Evolutionary conservation across 2,113 vertebrate species (phyloP).

Genomic region (Austrofundulus limnaeus): DNA sequence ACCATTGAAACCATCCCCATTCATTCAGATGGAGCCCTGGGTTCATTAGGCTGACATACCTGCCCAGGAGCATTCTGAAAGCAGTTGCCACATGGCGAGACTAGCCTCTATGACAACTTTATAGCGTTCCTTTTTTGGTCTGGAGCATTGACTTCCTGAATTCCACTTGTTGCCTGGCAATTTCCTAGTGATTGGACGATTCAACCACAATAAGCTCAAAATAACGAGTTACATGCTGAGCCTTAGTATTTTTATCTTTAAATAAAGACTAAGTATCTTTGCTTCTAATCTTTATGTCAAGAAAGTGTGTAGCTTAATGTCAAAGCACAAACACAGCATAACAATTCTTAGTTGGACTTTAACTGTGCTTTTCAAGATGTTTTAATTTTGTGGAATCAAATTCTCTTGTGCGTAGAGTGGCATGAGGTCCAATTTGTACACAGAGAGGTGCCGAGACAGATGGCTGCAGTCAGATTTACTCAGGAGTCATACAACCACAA

Average conservation of each 20-base stretch:
- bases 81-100: not conserved
- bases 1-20: not conserved
- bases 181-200: slow-evolving; percentile 4
- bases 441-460: slow-evolving; percentile 50
- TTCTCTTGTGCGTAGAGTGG: not conserved
- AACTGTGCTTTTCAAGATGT: slow-evolving; percentile 1
- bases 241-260: not conserved
- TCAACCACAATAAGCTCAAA: slow-evolving; percentile 14
- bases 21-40: not conserved
- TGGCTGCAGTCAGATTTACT: slow-evolving; percentile 54
- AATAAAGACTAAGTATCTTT: not conserved
- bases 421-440: slow-evolving; percentile 13
- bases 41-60: slow-evolving; percentile 3
- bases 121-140: not conserved
- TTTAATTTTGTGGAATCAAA: not conserved
- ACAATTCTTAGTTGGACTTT: slow-evolving; percentile 11
- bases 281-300: not conserved
- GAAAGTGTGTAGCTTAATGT: slow-evolving; percentile 2
- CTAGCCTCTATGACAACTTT: slow-evolving; percentile 1
- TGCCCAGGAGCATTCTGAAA: not conserved
- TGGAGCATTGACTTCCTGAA: slow-evolving; percentile 5
- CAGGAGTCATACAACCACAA: slow-evolving; percentile 42
- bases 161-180: not conserved
- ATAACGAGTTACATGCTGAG: not conserved
- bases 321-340: not conserved